Percentiles rank a stretch among this genome's conserved stretches.
Conservation (phyloP, 2,797 vertebrate species). For the Macropodus opercularis region DNA sequence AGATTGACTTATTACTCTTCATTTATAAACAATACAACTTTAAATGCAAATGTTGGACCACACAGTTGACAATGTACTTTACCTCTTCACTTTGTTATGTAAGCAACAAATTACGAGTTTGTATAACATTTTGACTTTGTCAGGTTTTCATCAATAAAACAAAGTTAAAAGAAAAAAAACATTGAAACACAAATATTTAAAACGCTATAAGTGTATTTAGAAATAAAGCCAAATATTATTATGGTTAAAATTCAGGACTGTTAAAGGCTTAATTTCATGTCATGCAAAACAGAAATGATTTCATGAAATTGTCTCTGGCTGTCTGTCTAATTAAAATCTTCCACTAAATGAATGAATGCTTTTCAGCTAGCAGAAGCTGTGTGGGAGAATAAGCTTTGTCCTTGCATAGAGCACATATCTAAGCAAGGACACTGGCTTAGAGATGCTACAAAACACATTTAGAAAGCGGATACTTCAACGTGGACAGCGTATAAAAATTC, state of each 20-base stretch:
- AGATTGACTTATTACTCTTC: slow-evolving; percentile 39
- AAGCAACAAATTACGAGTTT: no score
- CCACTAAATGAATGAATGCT: slow-evolving; percentile 28
- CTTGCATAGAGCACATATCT: slow-evolving; percentile 48
- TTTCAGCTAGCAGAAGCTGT: slow-evolving; percentile 61
- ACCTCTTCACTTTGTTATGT: no score
- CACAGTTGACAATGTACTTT: slow-evolving; percentile 24
- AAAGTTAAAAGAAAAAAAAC: no score
- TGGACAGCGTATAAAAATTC: slow-evolving; percentile 7
- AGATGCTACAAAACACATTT: slow-evolving; percentile 38
- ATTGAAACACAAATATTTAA: no score
- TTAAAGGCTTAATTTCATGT: slow-evolving; percentile 27
- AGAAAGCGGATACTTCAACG: slow-evolving; percentile 37
- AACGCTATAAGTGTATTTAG: slow-evolving; percentile 3
- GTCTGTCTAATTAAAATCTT: slow-evolving; percentile 53
- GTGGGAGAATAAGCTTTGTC: slow-evolving; percentile 63
- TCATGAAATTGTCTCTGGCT: slow-evolving; percentile 74
- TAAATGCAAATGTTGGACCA: slow-evolving; percentile 29
- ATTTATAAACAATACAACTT: slow-evolving; percentile 12
- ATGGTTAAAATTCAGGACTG: slow-evolving; percentile 19
- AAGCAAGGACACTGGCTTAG: slow-evolving; percentile 48
- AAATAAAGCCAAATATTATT: slow-evolving; percentile 40
- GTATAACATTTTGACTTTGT: no score
- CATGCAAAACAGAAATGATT: slow-evolving; percentile 45
- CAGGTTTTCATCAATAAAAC: no score